A percentile compares a stretch with the other conserved stretches of the same genome.
These are phyloP conservation scores for Emys orbicularis DNA, from an alignment of 2,797 vertebrate genomes.

Conservation along the genomic window DNA sequence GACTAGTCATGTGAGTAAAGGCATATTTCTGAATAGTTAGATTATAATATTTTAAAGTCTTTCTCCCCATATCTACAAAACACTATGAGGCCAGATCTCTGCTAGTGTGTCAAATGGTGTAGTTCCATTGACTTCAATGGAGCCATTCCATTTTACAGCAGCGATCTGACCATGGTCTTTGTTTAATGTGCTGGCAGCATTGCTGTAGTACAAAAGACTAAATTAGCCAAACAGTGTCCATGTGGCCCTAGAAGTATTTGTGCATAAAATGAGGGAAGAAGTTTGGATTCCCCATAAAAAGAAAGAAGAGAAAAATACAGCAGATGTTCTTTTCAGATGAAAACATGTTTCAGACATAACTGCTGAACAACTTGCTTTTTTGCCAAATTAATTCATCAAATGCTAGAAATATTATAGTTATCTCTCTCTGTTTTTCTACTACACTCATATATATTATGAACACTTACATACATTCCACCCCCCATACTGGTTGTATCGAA, in stretches of 20 bases:
- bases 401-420: not conserved
- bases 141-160: constrained; percentile 31
- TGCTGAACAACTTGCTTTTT: not conserved
- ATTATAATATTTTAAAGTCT: constrained; percentile 43
- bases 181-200: not conserved
- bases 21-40: constrained; percentile 38
- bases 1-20: not conserved
- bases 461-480: not conserved
- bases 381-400: constrained; percentile 6
- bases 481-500: rapidly evolving
- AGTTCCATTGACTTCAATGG: not conserved
- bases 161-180: constrained; percentile 18
- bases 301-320: not conserved
- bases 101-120: not conserved
- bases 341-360: not conserved
- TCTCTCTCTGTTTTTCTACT: not conserved
- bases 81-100: not conserved
- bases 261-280: not conserved
- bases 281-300: not conserved
- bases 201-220: not conserved
- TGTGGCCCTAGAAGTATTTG: not conserved
- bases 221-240: constrained; percentile 16
- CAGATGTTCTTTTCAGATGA: not conserved
- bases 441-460: not conserved
- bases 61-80: constrained; percentile 29